Evolutionary conservation across 2,113 vertebrate genomes (phyloP).

Genomic region (Sebastes fasciatus): DNA sequence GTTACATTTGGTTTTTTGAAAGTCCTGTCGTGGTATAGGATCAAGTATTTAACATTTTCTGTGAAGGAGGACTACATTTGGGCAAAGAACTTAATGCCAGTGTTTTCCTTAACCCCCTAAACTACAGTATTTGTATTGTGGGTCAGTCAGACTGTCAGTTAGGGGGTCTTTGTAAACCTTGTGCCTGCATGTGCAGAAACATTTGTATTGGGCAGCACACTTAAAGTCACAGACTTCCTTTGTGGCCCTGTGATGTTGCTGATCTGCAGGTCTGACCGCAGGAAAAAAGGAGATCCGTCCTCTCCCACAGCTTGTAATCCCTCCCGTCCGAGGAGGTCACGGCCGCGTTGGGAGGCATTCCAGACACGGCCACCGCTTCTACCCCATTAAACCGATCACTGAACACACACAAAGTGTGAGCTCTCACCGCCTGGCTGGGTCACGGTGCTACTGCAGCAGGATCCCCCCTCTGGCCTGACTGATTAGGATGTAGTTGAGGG

Average conservation of each 20-base stretch:
- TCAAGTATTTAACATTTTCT: background rate
- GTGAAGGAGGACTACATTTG: background rate
- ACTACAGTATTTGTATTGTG: slow-evolving; percentile 13
- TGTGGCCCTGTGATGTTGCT: slow-evolving; percentile 37
- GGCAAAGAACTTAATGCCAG: background rate
- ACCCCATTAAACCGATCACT: slow-evolving; percentile 63
- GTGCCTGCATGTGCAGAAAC: slow-evolving; percentile 35
- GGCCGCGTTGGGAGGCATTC: slow-evolving; percentile 57
- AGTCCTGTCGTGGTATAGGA: background rate
- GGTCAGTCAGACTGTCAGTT: slow-evolving; percentile 10
- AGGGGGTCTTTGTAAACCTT: slow-evolving; percentile 30
- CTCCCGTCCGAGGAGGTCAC: slow-evolving; percentile 63
- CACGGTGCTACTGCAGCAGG: slow-evolving; percentile 3
- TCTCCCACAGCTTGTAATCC: slow-evolving; percentile 69
- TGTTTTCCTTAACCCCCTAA: background rate
- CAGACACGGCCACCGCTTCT: slow-evolving; percentile 58
- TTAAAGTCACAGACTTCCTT: slow-evolving; percentile 12
- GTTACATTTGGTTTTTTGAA: slow-evolving; percentile 3
- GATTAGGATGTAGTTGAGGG: slow-evolving; percentile 20
- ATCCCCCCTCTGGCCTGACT: slow-evolving; percentile 6
- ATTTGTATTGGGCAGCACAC: background rate
- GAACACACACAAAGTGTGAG: slow-evolving; percentile 62
- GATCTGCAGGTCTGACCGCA: slow-evolving; percentile 50
- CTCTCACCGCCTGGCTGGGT: slow-evolving; percentile 29
- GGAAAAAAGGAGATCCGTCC: slow-evolving; percentile 30